Base-by-base conservation (phyloP, 2,113 vertebrate species). In the Deroptyus accipitrinus region DNA sequence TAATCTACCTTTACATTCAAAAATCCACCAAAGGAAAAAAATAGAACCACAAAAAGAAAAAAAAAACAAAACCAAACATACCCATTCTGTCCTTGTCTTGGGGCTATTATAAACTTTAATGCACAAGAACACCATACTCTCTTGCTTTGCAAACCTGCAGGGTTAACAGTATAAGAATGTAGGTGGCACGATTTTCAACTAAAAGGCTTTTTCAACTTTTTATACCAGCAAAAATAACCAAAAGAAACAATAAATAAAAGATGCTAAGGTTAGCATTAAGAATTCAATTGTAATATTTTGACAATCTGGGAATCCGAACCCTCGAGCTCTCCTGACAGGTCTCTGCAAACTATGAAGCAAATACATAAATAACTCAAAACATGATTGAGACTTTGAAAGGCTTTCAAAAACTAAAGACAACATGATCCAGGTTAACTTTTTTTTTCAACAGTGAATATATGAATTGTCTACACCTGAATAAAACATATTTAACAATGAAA, bases 231-330 rank as follows among this genome's bases (percentile, higher is more conserved):
- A 96, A 97, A 98, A 88, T 80, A 95, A 96, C 72, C 61, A 92
- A 95, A 95, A 87, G 95, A 95, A 96, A 95, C 97, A 99, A 99
- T 99, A 99, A 99, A 99, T 99, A 99, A 98, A 99, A 99, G 98
- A 98, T 99, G 98, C 99, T 98, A 97, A 98, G 96, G 89, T 98
- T 97, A 98, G 98, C 98, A 94, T 96, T 98, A 98, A 97, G 97
- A 98, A 97, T 97, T 98, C 96, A 97, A 54, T 96, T 96, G 96
- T 94, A 96, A 95, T 92, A 97, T 61, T 97, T 19, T 90, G 96
- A 97, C 96, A 97, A 96, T 86, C 83, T 95, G 97, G 97, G 95
- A 97, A 95, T 89, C 90, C 93, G 92, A 95, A 97, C 88, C 92
- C 96, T 97, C 94, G 92, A 95, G 96, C 98, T 98, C 94, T 98